A percentile compares a stretch with the other conserved stretches of the same genome.
These are phyloP conservation scores for Apotomis turbidana DNA, from an alignment of 2,888 invertebrate species.

Conservation along the genomic window DNA sequence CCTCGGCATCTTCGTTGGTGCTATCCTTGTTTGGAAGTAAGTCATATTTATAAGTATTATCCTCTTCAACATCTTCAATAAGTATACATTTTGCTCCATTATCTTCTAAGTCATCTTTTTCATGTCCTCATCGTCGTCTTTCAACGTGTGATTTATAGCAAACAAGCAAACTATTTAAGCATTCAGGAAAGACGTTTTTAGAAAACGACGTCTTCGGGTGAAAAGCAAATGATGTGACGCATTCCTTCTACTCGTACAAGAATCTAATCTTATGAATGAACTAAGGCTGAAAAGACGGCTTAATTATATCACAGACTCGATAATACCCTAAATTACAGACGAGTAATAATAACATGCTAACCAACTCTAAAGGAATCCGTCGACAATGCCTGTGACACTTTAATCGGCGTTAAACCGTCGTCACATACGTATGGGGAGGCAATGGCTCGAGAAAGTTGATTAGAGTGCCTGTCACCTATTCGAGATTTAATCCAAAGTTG, in stretches of 20 bases:
- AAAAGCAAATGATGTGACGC: no score
- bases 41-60: slow-evolving; percentile 63
- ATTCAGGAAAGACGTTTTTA: no score
- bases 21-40: slow-evolving; percentile 95
- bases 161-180: no score
- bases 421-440: slow-evolving; percentile 67
- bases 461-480: slow-evolving; percentile 76
- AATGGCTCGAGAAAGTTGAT: slow-evolving; percentile 80
- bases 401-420: slow-evolving; percentile 77
- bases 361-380: slow-evolving; percentile 42
- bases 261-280: not conserved
- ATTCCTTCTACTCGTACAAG: no score
- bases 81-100: not conserved
- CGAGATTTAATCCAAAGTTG: slow-evolving; percentile 69
- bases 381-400: slow-evolving; percentile 70
- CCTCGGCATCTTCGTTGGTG: slow-evolving; percentile 90
- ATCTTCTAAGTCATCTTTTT: not conserved
- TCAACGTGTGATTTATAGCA: no score
- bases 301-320: not conserved
- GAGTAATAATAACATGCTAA: slow-evolving; percentile 29
- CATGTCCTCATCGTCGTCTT: no score
- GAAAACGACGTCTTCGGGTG: no score
- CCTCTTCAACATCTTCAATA: not conserved
- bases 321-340: slow-evolving; percentile 3
- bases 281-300: not conserved